Base-by-base conservation (phyloP, 2,888 invertebrate species). In the Cryptus viduatorius region DNA sequence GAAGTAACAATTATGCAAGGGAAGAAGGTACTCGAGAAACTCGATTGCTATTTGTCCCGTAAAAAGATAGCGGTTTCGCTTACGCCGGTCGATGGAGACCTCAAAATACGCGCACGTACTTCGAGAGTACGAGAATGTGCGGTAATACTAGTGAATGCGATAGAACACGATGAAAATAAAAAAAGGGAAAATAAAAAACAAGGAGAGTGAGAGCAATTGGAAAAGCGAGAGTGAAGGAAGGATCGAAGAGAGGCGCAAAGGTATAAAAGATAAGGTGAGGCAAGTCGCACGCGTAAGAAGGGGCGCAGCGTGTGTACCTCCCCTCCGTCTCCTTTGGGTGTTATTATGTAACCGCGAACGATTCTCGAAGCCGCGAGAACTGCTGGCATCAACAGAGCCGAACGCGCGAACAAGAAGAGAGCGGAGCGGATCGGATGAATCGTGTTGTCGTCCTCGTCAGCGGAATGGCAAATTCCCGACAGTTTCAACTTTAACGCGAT, bases 121-220 rank as follows among this genome's bases (percentile, higher is more conserved):
- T 53, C 14, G 56, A 19, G 73, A 80, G 10, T 56, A 14, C 61
- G 67, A 59, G 48, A 68, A 68, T 75, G 68, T 73, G 73, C 79
- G 76, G 83, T 86, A 82, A 83, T 80, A 86, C 85, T 75, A 67
- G 64, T 46, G 71, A 83, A 78, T 71, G 19, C 44, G 76, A 61
- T 37, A 72, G 53, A 31, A 19, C 42, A 42, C 24, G 48, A 44
- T 64, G 37, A 8, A 4, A 37, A 37, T 37, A 37, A 37, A 8
- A 37, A 37, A 37, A 37, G 37, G 37, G 37, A 37, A 37, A 37
- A 37, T 37, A 53, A 67, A 14, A 59, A 31, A 71, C 50, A 53
- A n/a, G 56, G 44, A 64, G 44, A 61, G 16, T 31, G 46, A 48
- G 19, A 12, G 29, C 31, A 44, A 8, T 29, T 24, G 64, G 37